A percentile compares a stretch with the other conserved stretches of the same genome.
phyloP scores from a whole-genome alignment of 2,113 vertebrate species.

The Microcebus griseorufus region DNA sequence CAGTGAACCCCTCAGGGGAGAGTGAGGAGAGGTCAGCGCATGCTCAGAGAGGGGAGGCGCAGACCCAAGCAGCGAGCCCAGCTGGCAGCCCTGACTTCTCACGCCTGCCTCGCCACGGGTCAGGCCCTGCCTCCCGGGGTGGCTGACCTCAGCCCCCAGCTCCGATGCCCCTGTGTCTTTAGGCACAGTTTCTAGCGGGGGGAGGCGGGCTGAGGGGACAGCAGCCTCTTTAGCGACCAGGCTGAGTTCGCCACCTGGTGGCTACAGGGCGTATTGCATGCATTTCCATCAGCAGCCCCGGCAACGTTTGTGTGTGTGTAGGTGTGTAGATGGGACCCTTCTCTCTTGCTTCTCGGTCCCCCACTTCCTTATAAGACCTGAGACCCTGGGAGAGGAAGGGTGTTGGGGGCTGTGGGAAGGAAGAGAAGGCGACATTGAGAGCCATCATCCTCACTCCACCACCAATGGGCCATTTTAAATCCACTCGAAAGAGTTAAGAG shows the following conservation, averaged over 20 bases:
- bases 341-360: background rate
- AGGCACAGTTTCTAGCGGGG: fast-evolving
- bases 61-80: background rate
- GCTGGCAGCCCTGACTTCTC: background rate
- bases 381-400: background rate
- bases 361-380: background rate
- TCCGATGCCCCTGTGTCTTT: too few relatives aligned
- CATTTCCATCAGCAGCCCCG: background rate
- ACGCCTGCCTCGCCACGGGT: background rate
- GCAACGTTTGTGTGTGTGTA: background rate
- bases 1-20: background rate
- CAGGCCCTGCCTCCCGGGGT: background rate
- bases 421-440: background rate
- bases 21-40: background rate
- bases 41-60: background rate
- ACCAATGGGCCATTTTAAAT: background rate
- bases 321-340: background rate
- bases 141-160: background rate
- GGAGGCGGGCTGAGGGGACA: background rate
- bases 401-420: background rate
- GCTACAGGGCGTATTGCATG: background rate
- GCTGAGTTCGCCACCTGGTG: slow-evolving; percentile 56
- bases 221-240: background rate
- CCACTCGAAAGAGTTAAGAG: background rate
- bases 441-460: background rate